Evolutionary conservation across 2,888 invertebrate species (phyloP).

Genomic region (Mesopsocus fuscifrons): DNA sequence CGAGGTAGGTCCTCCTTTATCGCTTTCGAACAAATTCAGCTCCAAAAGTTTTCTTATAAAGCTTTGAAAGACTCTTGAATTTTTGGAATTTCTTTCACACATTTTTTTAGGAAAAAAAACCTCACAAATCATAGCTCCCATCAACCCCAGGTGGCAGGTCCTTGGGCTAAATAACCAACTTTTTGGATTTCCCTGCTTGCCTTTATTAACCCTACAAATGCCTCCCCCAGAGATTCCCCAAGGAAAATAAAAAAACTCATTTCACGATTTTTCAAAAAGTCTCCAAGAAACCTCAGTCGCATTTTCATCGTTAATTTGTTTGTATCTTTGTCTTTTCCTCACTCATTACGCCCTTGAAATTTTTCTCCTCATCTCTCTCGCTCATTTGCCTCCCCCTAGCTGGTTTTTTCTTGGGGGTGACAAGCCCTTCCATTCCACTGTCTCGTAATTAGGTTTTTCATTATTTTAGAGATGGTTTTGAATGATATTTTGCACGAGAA

Average conservation of each 20-base stretch:
- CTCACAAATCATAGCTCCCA: no score
- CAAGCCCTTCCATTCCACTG: not conserved
- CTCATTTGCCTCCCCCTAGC: not conserved
- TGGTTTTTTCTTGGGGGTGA: not conserved
- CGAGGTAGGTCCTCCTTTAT: no score
- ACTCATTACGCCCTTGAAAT: slow-evolving; percentile 6
- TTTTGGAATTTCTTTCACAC: no score
- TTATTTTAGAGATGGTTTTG: not conserved
- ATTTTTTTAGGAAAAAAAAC: no score
- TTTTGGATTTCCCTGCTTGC: not conserved
- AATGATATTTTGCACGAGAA: not conserved
- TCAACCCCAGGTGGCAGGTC: not conserved
- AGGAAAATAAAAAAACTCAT: not conserved
- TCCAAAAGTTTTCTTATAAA: no score
- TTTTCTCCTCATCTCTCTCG: no score
- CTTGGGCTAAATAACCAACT: not conserved
- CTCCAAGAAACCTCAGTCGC: not conserved
- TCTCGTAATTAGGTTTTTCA: not conserved
- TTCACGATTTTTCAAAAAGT: not conserved
- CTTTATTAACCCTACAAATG: not conserved
- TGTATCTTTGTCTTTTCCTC: slow-evolving; percentile 9
- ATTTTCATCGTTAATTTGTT: slow-evolving; percentile 9
- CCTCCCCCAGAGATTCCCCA: not conserved
- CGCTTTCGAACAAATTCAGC: no score
- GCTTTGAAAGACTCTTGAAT: no score